Evolutionary conservation across 2,888 invertebrate genomes (phyloP), one percentile per base, ranked within the genome.

Genomic region (Cataglyphis livida): DNA sequence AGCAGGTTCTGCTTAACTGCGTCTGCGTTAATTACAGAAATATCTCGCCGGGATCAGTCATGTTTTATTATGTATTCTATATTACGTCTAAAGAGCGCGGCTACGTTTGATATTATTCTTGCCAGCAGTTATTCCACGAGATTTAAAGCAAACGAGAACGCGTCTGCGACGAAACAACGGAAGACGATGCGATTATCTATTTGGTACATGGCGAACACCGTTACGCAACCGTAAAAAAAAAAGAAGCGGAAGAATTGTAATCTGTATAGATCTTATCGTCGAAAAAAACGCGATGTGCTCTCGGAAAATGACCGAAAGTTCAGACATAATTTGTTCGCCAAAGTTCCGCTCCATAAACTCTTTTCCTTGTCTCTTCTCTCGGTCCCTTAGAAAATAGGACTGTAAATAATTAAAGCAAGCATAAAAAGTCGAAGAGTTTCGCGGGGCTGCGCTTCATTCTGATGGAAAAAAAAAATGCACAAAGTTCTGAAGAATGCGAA

Each of bases 381-480:
- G 4, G 59, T 62, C 65, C 38, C 41, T 61, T 44, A 41, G 59
- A 79, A 89, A 85, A 81, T 61, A 85, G 81, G 78, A 82, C 85
- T 86, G 84, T 82, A 88, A 90, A 89, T 92, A 91, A 92, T 92
- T 90, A 90, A 92, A 91, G 74, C 83, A 83, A 83, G 84, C 87
- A 84, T 90, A 89, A 91, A 51, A 91, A 91, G 87, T 91, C 85
- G 76, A 79, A 88, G 74, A 62, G 57, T 57, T 65, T 65, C 38
- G 51, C 35, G 62, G 25, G 57, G 64, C 73, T 51, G 41, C 48
- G 54, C 15, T n/a, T 28, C 25, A 28, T 28, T 10, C 12, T 68
- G 74, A 44, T 68, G 61, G 57, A 61, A 28, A 38, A 38, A 38
- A 38, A 70, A 74, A 82, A 62, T 70, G 65, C 83, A 84, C 84